These are phyloP conservation scores for Drosophila niveifrons DNA, from an alignment of 2,888 invertebrate genomes.

Conservation along the genomic window DNA sequence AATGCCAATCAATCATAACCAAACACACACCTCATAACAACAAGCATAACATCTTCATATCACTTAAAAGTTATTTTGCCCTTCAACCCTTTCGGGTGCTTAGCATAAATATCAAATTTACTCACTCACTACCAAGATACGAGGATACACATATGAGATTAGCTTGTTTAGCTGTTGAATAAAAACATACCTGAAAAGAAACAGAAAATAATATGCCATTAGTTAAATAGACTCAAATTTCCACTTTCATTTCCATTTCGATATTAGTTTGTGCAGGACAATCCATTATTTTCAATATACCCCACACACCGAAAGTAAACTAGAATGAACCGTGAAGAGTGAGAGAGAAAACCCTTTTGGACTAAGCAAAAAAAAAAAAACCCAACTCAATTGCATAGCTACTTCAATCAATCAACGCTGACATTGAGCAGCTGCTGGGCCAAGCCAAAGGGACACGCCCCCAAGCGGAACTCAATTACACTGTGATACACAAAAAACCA, in stretches of 20 bases:
- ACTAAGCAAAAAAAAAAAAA: neutral
- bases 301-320: neutral
- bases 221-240: conserved; percentile 24
- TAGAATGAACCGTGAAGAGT: neutral
- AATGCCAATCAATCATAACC: neutral
- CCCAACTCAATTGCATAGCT: conserved; percentile 31
- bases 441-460: conserved; percentile 24
- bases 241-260: conserved; percentile 22
- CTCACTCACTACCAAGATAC: neutral
- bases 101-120: neutral
- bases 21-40: neutral
- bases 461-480: conserved; percentile 36
- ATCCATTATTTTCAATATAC: conserved; percentile 21
- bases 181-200: conserved; percentile 56
- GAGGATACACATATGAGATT: neutral
- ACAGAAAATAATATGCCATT: conserved; percentile 21
- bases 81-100: neutral
- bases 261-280: conserved; percentile 16
- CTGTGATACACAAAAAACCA: conserved; percentile 3
- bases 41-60: neutral
- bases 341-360: conserved; percentile 4
- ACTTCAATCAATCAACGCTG: conserved; percentile 53
- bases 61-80: neutral
- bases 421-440: conserved; percentile 30
- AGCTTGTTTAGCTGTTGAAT: neutral